Conservation (phyloP, 2,888 invertebrate genomes). For the Megaustenia siamemsis region DNA sequence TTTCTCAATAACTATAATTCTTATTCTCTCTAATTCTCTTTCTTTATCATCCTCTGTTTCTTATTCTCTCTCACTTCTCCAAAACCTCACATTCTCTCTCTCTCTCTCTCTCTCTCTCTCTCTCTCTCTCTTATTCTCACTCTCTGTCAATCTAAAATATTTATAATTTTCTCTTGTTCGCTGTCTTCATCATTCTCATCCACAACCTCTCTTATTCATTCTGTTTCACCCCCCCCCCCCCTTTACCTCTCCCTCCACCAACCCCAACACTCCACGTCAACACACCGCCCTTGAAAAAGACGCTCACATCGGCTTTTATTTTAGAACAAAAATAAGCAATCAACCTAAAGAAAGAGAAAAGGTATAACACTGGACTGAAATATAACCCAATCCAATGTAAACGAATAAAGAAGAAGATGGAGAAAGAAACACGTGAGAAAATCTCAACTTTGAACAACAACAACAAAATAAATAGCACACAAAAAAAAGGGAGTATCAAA, state of each 20-base stretch:
- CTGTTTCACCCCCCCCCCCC: too few species aligned
- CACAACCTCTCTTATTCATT: neutral
- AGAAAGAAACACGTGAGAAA: too few species aligned
- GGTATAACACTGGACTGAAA: neutral
- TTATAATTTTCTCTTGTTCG: too few species aligned
- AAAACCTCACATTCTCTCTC: conserved; percentile 23
- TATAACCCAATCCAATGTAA: neutral
- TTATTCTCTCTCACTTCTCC: neutral
- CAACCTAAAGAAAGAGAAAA: neutral
- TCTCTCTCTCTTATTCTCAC: conserved; percentile 43
- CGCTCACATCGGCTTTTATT: neutral
- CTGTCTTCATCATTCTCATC: neutral
- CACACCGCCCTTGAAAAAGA: neutral
- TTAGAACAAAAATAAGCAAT: neutral
- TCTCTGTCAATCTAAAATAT: conserved; percentile 42
- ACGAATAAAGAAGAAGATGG: too few species aligned
- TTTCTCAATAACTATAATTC: too few species aligned
- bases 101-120: conserved; percentile 41
- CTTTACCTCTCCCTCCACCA: too few species aligned
- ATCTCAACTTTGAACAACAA: too few species aligned
- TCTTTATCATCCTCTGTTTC: conserved; percentile 15
- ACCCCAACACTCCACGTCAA: too few species aligned
- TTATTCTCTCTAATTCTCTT: neutral
- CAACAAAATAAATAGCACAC: too few species aligned
- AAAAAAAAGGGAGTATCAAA: too few species aligned